Base-by-base conservation (phyloP, 2,797 vertebrate species). In the Parauchenoglanis ngamensis region DNA sequence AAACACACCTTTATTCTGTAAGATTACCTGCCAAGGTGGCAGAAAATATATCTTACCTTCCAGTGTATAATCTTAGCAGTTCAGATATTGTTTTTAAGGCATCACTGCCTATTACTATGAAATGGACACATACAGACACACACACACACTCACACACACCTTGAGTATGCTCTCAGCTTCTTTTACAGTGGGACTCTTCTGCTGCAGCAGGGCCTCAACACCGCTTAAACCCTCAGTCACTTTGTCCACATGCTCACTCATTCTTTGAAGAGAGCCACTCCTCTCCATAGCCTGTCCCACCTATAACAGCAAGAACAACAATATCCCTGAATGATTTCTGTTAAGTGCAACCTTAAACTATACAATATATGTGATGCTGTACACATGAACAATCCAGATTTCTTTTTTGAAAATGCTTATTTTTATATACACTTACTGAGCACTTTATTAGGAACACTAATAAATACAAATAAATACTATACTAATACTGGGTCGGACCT, bases 81-180 rank as follows among this genome's bases (percentile, higher is more conserved):
- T 63, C 57, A n/a, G 57, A 5, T 35, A 75, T 49, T 80, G 10
- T 40, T 40, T 80, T 61, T 59, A 61, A 12, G 10, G 21, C 35
- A 0, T 2, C 5, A 28, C 6, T 77, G n/a, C 17, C 0, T 78
- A 17, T 78, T n/a, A 63, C 10, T 19, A 49, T 46, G 3, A 49
- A 63, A 82, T 49, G 25, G 28, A 7, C 46, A n/a, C 73, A 44
- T 6, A 76, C 76, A 78, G 49, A 77, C 49, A 76, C 44, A 75
- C 44, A 46, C 72, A 73, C 40, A 11, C 21, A 54, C 75, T 21
- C 54, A 25, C 31, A 80, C 78, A 61, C 40, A 99, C 98, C 97
- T 99, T 98, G 81, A 98, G 96, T 72, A 94, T 91, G 87, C 93
- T 93, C 88, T 97, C 95, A 67, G 98, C 98, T 88, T 97, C 96